Evolutionary conservation across 2,113 vertebrate genomes (phyloP).

Genomic region (Tetrao urogallus): DNA sequence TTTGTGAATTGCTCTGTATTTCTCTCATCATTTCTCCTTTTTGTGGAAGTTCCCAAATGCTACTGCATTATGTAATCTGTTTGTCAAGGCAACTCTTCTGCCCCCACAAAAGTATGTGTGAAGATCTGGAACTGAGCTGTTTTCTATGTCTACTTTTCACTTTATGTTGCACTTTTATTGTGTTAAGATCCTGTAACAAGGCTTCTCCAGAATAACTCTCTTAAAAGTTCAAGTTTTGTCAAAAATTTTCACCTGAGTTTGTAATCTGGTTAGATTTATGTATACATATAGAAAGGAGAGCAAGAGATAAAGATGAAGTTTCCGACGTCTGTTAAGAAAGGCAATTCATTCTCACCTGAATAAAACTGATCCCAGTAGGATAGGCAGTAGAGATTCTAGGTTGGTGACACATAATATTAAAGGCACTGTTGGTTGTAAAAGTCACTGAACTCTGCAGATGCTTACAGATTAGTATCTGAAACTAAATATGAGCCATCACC

Average conservation of each 20-base stretch:
- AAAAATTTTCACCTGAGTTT: neutral
- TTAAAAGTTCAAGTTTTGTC: neutral
- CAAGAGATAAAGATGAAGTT: neutral
- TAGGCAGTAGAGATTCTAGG: neutral
- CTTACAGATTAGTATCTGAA: neutral
- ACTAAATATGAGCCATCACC: neutral
- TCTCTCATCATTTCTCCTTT: neutral
- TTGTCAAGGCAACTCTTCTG: neutral
- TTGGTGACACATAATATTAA: neutral
- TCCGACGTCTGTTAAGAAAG: neutral
- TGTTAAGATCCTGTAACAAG: neutral
- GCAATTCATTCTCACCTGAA: neutral
- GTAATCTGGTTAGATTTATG: neutral
- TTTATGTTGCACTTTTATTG: neutral
- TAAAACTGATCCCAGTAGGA: neutral
- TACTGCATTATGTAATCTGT: neutral
- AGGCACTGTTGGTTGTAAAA: neutral
- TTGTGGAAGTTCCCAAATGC: neutral
- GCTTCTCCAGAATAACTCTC: neutral
- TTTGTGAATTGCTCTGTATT: neutral
- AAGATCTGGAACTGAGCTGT: neutral
- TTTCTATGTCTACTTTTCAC: neutral
- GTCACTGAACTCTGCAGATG: neutral
- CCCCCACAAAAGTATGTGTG: neutral
- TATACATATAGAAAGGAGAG: neutral